Evolutionary conservation across 2,888 invertebrate genomes (phyloP).

Genomic region (Torymus tubicola): DNA sequence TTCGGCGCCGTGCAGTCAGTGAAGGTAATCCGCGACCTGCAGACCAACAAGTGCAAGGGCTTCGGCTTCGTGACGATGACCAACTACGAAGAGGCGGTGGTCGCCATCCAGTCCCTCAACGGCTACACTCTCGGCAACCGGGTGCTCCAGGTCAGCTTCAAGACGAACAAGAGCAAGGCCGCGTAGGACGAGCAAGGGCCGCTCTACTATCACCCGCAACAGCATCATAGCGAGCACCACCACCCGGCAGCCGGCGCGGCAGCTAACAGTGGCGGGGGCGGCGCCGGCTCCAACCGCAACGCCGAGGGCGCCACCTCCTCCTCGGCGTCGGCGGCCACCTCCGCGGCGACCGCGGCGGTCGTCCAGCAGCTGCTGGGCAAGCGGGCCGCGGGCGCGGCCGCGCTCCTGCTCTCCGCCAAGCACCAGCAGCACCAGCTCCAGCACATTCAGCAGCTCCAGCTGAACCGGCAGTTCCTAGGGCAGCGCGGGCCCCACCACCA

Average conservation of each 20-base stretch:
- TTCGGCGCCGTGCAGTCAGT: constrained; percentile 96
- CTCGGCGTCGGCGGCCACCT: constrained; percentile 20
- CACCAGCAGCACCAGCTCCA: constrained; percentile 50
- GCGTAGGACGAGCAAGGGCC: constrained; percentile 79
- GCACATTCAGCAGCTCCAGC: constrained; percentile 37
- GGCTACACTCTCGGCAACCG: constrained; percentile 94
- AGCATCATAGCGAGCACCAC: constrained; percentile 31
- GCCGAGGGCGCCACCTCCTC: constrained; percentile 19
- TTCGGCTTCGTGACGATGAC: constrained; percentile 97
- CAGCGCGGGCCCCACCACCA: constrained; percentile 16
- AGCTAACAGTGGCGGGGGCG: constrained; percentile 37
- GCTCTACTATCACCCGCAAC: constrained; percentile 59
- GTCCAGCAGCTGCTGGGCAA: constrained; percentile 50
- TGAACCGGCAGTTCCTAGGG: constrained; percentile 46
- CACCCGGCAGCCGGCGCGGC: not conserved
- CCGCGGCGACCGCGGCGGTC: constrained; percentile 44
- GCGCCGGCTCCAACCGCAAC: constrained; percentile 43
- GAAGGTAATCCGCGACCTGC: constrained; percentile 93
- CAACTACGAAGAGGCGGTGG: constrained; percentile 94
- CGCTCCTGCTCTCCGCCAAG: constrained; percentile 52
- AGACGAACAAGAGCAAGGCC: constrained; percentile 88
- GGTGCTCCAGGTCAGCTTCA: constrained; percentile 95
- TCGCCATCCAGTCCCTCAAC: constrained; percentile 94
- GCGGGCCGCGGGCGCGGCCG: constrained; percentile 34
- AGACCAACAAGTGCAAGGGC: constrained; percentile 96